Evolutionary conservation across 2,113 vertebrate genomes (phyloP), one percentile per base, ranked within the genome.

Genomic region (Caretta caretta): DNA sequence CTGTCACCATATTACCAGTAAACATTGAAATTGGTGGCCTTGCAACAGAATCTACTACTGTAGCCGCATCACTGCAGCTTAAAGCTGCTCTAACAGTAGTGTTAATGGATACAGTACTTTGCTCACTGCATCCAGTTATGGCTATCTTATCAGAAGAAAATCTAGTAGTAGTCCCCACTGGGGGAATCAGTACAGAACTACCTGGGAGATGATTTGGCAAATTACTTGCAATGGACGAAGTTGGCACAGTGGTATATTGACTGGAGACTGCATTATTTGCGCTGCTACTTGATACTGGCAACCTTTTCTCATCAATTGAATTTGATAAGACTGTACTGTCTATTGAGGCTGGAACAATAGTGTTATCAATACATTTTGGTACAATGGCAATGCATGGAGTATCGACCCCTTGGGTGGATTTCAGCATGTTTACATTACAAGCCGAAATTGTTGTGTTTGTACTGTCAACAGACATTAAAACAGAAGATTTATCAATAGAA

Each of bases 381-480:
- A 98, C 96, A 95, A 98, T 65, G 59, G 98, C 91, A 98, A 98
- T 97, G 96, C 98, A 98, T 6, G 98, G 96, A 89, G 97, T 94
- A 90, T 98, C 98, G 91, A 97, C 92, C 91, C 97, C 98, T 97
- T 98, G 98, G 96, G 98, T 97, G 87, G 98, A 97, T 97, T 98
- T 98, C 91, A 98, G 96, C 98, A 98, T 97, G 97, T 96, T 98
- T 92, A 98, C 91, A 84, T 96, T 98, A 97, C 98, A 98, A 76
- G 98, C 96, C 93, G 98, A 98, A 95, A 98, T 90, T 78, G 98
- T 97, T 86, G 98, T 94, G 89, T 98, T 98, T 93, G 98, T 51
- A 62, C 97, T 98, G 97, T 98, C 98, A 92, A 98, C 94, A 96
- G 98, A 98, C 98, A 99, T 98, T 90, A 99, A 98, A 97, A 98